Evolutionary conservation across 2,113 vertebrate species (phyloP).

Genomic region (Aegotheles bennettii): DNA sequence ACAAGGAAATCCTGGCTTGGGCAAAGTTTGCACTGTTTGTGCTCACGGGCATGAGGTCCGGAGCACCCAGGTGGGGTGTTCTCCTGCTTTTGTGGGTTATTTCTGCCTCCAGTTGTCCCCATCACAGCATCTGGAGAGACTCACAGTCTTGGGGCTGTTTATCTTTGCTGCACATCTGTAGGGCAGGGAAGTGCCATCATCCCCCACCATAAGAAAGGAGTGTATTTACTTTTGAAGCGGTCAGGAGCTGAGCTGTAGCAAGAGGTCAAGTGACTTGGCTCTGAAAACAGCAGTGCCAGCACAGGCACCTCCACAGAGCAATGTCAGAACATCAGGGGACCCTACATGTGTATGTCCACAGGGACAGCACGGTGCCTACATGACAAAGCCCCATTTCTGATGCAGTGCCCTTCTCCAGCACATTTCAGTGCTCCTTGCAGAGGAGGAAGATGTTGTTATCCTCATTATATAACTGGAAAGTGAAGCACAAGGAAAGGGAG

Average conservation of each 20-base stretch:
- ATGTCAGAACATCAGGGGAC: accelerated
- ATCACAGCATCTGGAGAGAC: not conserved
- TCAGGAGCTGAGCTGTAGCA: not conserved
- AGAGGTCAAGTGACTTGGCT: not conserved
- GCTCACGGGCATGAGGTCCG: accelerated
- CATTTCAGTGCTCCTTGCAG: not conserved
- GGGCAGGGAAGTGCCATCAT: not conserved
- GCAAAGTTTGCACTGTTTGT: not conserved
- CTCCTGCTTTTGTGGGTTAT: not conserved
- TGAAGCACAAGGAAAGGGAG: not conserved
- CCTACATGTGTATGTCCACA: accelerated
- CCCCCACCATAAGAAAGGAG: not conserved
- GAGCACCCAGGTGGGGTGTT: not conserved
- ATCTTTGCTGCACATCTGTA: not conserved
- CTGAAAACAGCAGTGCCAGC: accelerated
- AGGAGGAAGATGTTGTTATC: not conserved
- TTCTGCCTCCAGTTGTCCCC: not conserved
- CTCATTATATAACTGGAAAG: not conserved
- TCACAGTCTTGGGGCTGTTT: not conserved
- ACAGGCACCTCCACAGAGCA: not conserved
- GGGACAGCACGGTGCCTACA: accelerated
- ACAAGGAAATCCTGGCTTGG: not conserved
- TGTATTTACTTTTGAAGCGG: accelerated
- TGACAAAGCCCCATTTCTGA: not conserved
- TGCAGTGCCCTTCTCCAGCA: accelerated